Evolutionary conservation across 2,888 invertebrate species (phyloP).

Genomic region (Oligia strigilis): DNA sequence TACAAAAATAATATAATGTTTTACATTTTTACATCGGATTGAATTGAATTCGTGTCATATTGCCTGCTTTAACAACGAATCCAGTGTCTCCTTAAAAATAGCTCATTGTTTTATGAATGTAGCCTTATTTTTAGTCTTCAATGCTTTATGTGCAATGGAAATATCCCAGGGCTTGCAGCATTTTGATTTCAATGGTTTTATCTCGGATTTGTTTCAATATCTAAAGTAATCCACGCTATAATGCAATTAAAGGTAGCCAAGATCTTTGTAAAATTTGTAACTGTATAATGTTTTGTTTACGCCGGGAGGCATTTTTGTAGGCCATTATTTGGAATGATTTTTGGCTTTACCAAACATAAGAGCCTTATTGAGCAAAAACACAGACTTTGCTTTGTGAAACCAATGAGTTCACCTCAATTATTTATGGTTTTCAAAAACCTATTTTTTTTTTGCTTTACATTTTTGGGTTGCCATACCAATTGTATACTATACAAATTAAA

Average conservation of each 20-base stretch:
- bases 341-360: background rate
- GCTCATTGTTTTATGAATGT: background rate
- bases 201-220: background rate
- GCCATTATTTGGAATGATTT: conserved; percentile 8
- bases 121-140: conserved; percentile 11
- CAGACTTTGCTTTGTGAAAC: background rate
- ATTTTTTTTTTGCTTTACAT: background rate
- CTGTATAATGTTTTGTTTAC: background rate
- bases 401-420: conserved; percentile 2
- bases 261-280: background rate
- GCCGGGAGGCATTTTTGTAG: background rate
- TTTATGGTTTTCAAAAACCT: background rate
- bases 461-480: conserved; percentile 58
- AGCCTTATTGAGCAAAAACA: background rate
- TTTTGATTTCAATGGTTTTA: conserved; percentile 4
- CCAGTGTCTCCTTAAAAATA: background rate
- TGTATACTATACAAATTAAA: conserved; percentile 75
- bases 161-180: background rate
- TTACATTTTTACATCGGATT: conserved; percentile 13
- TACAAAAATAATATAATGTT: conserved; percentile 12
- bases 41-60: conserved; percentile 12
- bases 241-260: background rate
- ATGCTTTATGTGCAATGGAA: background rate
- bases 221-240: background rate
- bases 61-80: conserved; percentile 5